Conservation (phyloP, 2,888 invertebrate species). For the Argyresthia albistria region DNA sequence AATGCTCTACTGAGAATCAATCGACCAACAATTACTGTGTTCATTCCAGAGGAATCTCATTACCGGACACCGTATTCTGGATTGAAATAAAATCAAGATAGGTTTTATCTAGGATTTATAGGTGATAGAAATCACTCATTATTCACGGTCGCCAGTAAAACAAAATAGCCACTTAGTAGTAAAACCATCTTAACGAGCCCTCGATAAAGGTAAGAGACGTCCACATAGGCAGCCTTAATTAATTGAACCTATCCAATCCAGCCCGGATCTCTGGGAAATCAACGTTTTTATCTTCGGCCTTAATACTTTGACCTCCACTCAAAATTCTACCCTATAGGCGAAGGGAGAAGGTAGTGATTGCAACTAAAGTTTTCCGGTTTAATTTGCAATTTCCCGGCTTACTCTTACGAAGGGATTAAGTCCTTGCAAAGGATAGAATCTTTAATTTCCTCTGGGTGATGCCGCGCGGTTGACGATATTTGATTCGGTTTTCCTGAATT, state of each 20-base stretch:
- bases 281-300: constrained; percentile 48
- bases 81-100: too few species aligned
- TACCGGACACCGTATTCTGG: too few species aligned
- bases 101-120: too few species aligned
- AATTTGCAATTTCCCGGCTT: constrained; percentile 67
- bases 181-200: constrained; percentile 7
- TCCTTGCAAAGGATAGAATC: constrained; percentile 61
- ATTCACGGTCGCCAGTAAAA: too few species aligned
- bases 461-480: constrained; percentile 18
- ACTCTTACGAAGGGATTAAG: constrained; percentile 61
- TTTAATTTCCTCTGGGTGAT: constrained; percentile 65
- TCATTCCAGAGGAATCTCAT: too few species aligned
- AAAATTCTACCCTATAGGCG: constrained; percentile 17
- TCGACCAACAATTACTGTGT: too few species aligned
- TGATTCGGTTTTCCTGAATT: background rate
- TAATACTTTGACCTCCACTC: constrained; percentile 5
- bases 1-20: too few species aligned
- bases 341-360: constrained; percentile 15
- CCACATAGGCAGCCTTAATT: constrained; percentile 48
- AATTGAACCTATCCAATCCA: constrained; percentile 32
- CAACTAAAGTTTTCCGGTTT: constrained; percentile 23
- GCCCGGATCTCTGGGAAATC: constrained; percentile 31
- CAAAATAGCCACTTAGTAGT: too few species aligned
- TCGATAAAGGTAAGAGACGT: constrained; percentile 26
- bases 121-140: too few species aligned